These are phyloP conservation scores for Melangyna quadrimaculata DNA, from an alignment of 2,888 invertebrate genomes.

Conservation along the genomic window DNA sequence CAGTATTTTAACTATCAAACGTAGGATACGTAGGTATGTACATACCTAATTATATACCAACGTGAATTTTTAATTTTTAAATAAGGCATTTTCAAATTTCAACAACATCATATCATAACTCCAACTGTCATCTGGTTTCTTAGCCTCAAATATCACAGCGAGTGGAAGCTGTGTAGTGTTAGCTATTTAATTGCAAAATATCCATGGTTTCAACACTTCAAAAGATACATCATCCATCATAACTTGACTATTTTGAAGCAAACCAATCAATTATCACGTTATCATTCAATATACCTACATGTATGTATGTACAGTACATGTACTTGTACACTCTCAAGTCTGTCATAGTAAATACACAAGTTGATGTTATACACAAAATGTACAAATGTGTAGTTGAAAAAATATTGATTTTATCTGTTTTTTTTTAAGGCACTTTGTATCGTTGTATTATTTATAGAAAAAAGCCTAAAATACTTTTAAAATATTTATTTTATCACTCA, in stretches of 20 bases:
- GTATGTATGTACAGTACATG: not conserved
- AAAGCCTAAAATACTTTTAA: not conserved
- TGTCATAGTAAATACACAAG: not conserved
- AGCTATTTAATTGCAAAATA: constrained; percentile 1
- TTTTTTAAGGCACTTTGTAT: not conserved
- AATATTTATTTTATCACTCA: constrained; percentile 75
- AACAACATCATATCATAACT: not conserved
- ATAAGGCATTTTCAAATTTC: not conserved
- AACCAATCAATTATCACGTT: constrained; percentile 65
- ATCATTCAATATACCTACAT: not conserved
- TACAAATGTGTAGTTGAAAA: not conserved
- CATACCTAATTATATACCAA: not conserved
- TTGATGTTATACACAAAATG: not conserved
- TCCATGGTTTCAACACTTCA: constrained; percentile 26
- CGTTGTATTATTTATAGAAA: not conserved
- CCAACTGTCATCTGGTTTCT: not conserved
- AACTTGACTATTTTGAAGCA: constrained; percentile 22
- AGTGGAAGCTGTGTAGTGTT: not conserved
- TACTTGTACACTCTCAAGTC: constrained; percentile 25
- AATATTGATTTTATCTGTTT: constrained; percentile 34
- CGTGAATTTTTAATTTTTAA: not conserved
- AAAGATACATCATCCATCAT: constrained; percentile 16
- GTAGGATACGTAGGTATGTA: too few species aligned
- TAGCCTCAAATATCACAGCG: not conserved
- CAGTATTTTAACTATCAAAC: too few species aligned